phyloP scores from a whole-genome alignment of 2,888 invertebrate genomes.

The Villa cingulata region DNA sequence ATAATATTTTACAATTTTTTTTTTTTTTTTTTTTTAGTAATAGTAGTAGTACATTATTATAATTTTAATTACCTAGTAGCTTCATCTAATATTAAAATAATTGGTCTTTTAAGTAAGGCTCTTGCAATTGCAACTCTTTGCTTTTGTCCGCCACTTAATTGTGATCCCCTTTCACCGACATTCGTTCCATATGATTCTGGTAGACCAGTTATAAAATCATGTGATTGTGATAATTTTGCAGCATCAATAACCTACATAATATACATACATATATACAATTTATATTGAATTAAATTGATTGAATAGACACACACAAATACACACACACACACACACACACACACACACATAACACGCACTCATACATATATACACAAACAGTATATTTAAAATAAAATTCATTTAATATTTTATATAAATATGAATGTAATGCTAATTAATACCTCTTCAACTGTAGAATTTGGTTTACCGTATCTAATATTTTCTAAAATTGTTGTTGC shows the following conservation, averaged over 20 bases:
- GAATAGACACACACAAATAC: no score
- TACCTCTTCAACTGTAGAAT: conserved; percentile 55
- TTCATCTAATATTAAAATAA: conserved; percentile 80
- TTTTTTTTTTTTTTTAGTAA: no score
- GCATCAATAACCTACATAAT: conserved; percentile 47
- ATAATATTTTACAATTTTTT: not conserved
- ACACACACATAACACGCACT: no score
- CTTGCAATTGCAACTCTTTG: conserved; percentile 91
- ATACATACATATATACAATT: no score
- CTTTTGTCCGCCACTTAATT: conserved; percentile 91
- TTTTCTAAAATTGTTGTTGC: conserved; percentile 85
- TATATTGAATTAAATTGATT: no score
- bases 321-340: no score
- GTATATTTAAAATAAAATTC: no score
- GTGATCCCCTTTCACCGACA: conserved; percentile 80
- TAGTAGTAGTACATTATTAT: not conserved
- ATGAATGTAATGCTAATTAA: not conserved
- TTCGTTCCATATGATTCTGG: conserved; percentile 73
- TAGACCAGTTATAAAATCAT: conserved; percentile 73
- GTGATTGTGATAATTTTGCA: conserved; percentile 77
- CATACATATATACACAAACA: no score
- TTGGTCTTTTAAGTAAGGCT: conserved; percentile 82
- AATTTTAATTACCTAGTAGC: conserved; percentile 63
- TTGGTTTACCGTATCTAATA: conserved; percentile 74
- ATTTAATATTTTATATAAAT: no score